Conservation (phyloP, 2,113 vertebrate species). For the Phylloscopus trochiloides region DNA sequence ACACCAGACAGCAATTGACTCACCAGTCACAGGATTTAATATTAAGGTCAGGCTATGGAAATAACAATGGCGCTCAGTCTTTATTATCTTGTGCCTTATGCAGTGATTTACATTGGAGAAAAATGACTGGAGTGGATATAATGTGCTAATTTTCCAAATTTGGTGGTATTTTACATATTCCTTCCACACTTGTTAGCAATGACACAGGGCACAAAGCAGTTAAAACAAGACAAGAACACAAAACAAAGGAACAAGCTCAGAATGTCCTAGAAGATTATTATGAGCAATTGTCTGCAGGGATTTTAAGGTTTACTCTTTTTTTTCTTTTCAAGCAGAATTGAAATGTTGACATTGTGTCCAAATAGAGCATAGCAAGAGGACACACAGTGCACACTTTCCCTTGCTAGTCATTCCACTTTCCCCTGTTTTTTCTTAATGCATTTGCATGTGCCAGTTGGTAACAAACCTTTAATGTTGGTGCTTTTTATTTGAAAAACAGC, state of each 20-base stretch:
- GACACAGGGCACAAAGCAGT: background rate
- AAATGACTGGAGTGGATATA: background rate
- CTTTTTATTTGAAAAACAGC: background rate
- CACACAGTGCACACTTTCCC: background rate
- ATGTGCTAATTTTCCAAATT: constrained; percentile 2
- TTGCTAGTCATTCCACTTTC: background rate
- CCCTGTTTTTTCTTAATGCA: background rate
- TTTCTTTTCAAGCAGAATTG: background rate
- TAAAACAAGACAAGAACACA: background rate
- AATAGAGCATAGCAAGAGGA: background rate
- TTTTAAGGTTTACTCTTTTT: background rate
- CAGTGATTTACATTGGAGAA: background rate
- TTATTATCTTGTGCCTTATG: constrained; percentile 18
- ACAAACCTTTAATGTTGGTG: constrained; percentile 6
- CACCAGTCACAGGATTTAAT: constrained; percentile 36
- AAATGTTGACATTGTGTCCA: background rate
- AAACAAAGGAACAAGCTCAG: constrained; percentile 14
- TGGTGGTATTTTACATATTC: background rate
- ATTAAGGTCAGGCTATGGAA: constrained; percentile 44
- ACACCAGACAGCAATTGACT: constrained; percentile 61
- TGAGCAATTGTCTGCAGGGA: background rate
- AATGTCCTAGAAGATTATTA: background rate
- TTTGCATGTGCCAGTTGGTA: background rate
- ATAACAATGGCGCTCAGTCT: background rate
- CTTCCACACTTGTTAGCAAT: background rate